phyloP scores from a whole-genome alignment of 2,888 invertebrate genomes.

The Scelioninae gen. 1 region DNA sequence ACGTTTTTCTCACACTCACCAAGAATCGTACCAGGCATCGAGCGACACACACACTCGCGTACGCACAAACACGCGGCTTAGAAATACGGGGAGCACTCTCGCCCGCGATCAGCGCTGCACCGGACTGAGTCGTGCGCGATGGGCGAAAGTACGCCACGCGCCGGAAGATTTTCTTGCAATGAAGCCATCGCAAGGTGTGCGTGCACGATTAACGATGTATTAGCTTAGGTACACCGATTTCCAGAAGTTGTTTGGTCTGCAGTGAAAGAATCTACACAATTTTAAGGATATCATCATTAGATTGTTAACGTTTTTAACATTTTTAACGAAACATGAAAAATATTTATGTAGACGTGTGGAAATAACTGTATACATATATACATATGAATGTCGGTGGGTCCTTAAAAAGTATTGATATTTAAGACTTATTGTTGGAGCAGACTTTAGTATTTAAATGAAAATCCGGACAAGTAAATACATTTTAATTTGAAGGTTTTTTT shows the following conservation, averaged over 20 bases:
- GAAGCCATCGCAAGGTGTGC: slow-evolving; percentile 36
- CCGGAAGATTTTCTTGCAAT: slow-evolving; percentile 36
- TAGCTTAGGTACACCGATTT: neutral
- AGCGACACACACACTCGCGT: slow-evolving; percentile 19
- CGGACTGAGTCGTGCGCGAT: slow-evolving; percentile 40
- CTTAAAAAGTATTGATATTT: too few relatives aligned
- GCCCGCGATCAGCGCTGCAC: slow-evolving; percentile 16
- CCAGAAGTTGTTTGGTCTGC: slow-evolving; percentile 6
- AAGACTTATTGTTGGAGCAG: too few relatives aligned
- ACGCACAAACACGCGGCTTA: slow-evolving; percentile 39
- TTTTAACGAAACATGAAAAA: too few relatives aligned
- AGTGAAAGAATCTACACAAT: too few relatives aligned
- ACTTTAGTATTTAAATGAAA: too few relatives aligned
- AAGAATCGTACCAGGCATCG: slow-evolving; percentile 23
- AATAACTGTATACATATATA: too few relatives aligned
- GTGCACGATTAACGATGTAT: slow-evolving; percentile 35
- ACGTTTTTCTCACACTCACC: slow-evolving; percentile 39
- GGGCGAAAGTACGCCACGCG: slow-evolving; percentile 54
- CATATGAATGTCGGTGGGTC: too few relatives aligned
- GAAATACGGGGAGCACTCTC: slow-evolving; percentile 10
- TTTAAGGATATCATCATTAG: too few relatives aligned
- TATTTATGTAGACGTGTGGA: too few relatives aligned
- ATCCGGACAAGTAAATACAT: too few relatives aligned
- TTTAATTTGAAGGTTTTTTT: too few relatives aligned
- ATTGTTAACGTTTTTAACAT: too few relatives aligned